A percentile compares a stretch with the other conserved stretches of the same genome.
These are phyloP conservation scores for Lamellibrachia columna DNA, from an alignment of 2,888 invertebrate genomes.

Conservation along the genomic window DNA sequence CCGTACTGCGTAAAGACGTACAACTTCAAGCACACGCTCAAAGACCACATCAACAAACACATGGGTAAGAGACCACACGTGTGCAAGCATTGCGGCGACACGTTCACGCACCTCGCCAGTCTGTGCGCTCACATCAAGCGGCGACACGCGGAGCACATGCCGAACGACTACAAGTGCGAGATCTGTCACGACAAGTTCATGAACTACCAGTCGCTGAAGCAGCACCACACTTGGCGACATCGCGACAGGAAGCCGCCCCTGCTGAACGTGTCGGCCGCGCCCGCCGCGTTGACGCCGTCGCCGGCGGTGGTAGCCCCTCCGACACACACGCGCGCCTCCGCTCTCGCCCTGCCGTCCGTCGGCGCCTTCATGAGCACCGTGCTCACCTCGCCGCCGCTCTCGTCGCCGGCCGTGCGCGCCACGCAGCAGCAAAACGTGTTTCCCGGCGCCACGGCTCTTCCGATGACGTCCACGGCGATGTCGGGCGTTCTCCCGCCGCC, in stretches of 20 bases:
- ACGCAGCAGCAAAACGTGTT: slow-evolving; percentile 8
- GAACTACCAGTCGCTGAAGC: slow-evolving; percentile 43
- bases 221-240: slow-evolving; percentile 44
- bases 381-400: background rate
- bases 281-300: background rate
- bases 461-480: background rate
- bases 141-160: slow-evolving; percentile 38
- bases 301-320: background rate
- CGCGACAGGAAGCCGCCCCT: slow-evolving; percentile 18
- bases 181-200: slow-evolving; percentile 41
- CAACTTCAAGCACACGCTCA: slow-evolving; percentile 43
- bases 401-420: background rate
- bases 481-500: background rate
- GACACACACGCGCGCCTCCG: background rate
- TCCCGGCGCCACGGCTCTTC: background rate
- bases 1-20: slow-evolving; percentile 42
- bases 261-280: background rate
- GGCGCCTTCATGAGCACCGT: slow-evolving; percentile 3
- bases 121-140: slow-evolving; percentile 43
- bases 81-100: slow-evolving; percentile 42
- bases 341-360: background rate
- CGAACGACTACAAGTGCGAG: slow-evolving; percentile 38
- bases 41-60: slow-evolving; percentile 44
- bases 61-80: slow-evolving; percentile 41
- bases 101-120: slow-evolving; percentile 42